phyloP scores from a whole-genome alignment of 2,113 vertebrate genomes.

The Tragelaphus imberbis region DNA sequence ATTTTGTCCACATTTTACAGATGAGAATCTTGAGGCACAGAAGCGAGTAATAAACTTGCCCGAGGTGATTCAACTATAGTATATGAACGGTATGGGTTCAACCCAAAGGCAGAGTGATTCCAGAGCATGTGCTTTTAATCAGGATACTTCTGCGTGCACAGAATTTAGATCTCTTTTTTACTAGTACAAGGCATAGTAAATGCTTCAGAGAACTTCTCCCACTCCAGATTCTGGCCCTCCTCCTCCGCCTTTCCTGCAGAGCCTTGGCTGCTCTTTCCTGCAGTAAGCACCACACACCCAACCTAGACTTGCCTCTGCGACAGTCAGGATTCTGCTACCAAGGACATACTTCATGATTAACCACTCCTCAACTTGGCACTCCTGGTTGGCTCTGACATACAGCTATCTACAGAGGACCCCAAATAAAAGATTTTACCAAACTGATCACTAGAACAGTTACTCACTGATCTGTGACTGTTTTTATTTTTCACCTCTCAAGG shows the following conservation, averaged over 20 bases:
- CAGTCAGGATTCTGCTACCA: neutral
- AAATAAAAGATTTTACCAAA: neutral
- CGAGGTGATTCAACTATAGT: neutral
- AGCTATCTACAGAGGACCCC: neutral
- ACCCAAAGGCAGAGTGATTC: neutral
- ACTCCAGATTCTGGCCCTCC: neutral
- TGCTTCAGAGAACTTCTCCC: neutral
- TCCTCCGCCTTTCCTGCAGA: no score
- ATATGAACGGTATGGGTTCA: neutral
- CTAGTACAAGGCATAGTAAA: neutral
- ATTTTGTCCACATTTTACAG: neutral
- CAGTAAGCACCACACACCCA: rapidly evolving
- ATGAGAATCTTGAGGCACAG: neutral
- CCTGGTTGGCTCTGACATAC: neutral
- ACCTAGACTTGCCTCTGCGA: neutral
- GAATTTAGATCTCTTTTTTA: neutral
- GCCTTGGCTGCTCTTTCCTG: neutral
- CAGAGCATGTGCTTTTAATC: neutral
- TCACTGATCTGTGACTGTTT: neutral
- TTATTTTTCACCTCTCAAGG: neutral
- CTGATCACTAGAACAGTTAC: neutral
- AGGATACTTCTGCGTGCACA: neutral
- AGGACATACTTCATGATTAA: neutral
- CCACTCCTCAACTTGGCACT: neutral
- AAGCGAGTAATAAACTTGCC: neutral